Evolutionary conservation across 2,888 invertebrate species (phyloP), one percentile per base, ranked within the genome.

Genomic region (Noctua pronuba): DNA sequence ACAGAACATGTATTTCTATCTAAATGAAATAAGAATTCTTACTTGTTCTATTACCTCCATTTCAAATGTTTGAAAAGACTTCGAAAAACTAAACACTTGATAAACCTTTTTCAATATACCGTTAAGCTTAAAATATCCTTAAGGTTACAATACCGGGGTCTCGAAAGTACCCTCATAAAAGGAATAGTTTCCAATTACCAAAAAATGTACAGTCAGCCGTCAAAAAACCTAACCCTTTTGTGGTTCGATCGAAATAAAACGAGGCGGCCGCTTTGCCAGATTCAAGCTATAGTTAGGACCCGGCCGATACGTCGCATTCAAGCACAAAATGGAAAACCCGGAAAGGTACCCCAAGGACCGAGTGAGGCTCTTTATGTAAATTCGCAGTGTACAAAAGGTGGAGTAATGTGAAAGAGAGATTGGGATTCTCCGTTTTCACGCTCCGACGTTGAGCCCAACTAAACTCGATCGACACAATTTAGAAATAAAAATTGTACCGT

Each of bases 341-440:
- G 94, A 94, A 95, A 95, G 92, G 94, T 94, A 94, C 96, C 96
- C 96, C 85, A 91, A 95, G 96, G 96, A 96, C 93, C 92, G 90
- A 90, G 90, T 86, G 89, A 89, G 93, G 91, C 94, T 95, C 94
- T 96, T 96, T 96, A 96, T 96, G 96, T 94, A 96, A 96, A 96
- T 95, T 92, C 92, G 88, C 88, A 92, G 92, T 91, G 92, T 93
- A 95, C 94, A 96, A 95, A 95, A 95, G 95, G 94, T 94, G 90
- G 92, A 92, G 93, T 93, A 93, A 94, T 93, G 92, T 92, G 90
- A 93, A 94, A 93, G 93, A 93, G 93, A 95, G 94, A 95, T 95
- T 94, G 95, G 93, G 92, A 92, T 91, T 86, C 84, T 90, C 90
- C 90, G 90, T 90, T 94, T 94, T 93, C 93, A 93, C 91, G 93